phyloP scores from a whole-genome alignment of 2,888 invertebrate species.

The Lomographa bimaculata region DNA sequence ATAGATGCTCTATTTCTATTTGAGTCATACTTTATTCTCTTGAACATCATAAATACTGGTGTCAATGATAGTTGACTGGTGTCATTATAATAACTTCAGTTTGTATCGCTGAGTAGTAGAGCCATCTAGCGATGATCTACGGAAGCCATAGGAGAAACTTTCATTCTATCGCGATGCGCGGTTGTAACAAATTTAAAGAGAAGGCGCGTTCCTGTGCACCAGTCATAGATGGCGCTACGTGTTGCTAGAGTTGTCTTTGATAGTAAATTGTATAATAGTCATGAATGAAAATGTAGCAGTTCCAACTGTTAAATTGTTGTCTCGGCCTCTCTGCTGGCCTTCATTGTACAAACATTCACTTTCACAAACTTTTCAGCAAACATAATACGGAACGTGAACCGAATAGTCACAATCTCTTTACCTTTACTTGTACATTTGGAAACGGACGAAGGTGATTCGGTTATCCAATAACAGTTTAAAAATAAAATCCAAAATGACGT shows the following conservation, averaged over 20 bases:
- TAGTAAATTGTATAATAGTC: slow-evolving; percentile 2
- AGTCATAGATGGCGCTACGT: slow-evolving; percentile 53
- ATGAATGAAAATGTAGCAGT: slow-evolving; percentile 37
- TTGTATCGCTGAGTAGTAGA: too few species aligned
- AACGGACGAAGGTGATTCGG: slow-evolving; percentile 59
- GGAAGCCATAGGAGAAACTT: not conserved
- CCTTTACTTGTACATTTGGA: slow-evolving; percentile 56
- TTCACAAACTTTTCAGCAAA: slow-evolving; percentile 67
- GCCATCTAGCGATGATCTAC: slow-evolving; percentile 39
- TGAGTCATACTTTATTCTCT: too few species aligned
- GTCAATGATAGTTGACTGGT: too few species aligned
- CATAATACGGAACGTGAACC: slow-evolving; percentile 56
- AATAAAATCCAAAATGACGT: slow-evolving; percentile 21
- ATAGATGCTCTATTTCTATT: too few species aligned
- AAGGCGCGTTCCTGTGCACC: slow-evolving; percentile 3
- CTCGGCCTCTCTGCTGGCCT: slow-evolving; percentile 59
- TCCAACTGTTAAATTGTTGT: slow-evolving; percentile 29
- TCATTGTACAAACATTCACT: slow-evolving; percentile 53
- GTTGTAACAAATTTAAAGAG: not conserved
- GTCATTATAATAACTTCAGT: too few species aligned
- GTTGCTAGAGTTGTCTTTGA: slow-evolving; percentile 7
- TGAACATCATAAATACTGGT: too few species aligned
- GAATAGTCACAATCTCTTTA: slow-evolving; percentile 59
- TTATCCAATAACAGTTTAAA: slow-evolving; percentile 33
- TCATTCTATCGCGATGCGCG: not conserved